Base-by-base conservation (phyloP, 2,797 vertebrate species). In the Myripristis jacobus region DNA sequence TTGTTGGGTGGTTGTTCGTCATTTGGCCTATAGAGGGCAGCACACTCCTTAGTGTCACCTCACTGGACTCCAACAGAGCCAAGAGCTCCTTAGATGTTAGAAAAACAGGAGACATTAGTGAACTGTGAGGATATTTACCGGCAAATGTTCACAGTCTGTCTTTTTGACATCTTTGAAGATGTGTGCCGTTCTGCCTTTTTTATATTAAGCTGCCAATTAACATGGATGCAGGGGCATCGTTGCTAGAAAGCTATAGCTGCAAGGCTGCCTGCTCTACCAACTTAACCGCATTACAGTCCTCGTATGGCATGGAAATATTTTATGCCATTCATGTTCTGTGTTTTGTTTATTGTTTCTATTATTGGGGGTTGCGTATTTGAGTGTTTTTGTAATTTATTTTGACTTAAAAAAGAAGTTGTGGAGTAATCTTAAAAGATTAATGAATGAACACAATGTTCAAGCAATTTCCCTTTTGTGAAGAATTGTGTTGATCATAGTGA, bases 381-480 rank as follows among this genome's bases (percentile, higher is more conserved):
- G 44, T 76, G 75, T 70, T 70, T 88, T 84, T 86, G 65, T 92
- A 90, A 92, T 91, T 91, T 91, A 90, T 93, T 92, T 89, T 59
- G 82, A 44, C 61, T 84, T 16, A 71, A 76, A 51, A 71, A 76
- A 51, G 25, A 66, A 79, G 3, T 65, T 74, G 46, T 73, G 48
- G 22, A 68, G 69, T 68, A 44, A 59, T 58, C 31, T 19, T 54
- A 58, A 46, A 62, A 63, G 25, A 47, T 79, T 13, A 71, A 60
- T 48, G n/a, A 25, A 54, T 25, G 34, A 71, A 63, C 24, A 64
- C 29, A 25, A n/a, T 36, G 21, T 71, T 72, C 19, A 48, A 6
- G 25, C 15, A 38, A 47, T 68, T 66, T 77, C 50, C 47, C 34
- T 71, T 66, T 79, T 73, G 65, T 87, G 25, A 68, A 75, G 29